These are phyloP conservation scores for Eugnorisma glareosa DNA, from an alignment of 2,888 invertebrate species.

Conservation along the genomic window DNA sequence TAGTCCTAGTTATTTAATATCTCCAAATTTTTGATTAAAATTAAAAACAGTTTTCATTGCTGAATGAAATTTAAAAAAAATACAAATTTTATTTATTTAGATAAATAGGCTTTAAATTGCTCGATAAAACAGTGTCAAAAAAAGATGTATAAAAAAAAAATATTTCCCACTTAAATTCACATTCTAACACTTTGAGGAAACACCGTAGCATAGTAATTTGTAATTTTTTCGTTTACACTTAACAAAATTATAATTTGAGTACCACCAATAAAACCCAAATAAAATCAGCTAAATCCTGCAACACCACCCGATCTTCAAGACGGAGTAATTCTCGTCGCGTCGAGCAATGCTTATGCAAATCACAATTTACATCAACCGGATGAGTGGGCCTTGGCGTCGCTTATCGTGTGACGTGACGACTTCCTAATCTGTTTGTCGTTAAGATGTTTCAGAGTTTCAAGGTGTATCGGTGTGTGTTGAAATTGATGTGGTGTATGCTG, in stretches of 20 bases:
- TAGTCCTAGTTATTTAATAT: not conserved
- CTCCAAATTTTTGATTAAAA: not conserved
- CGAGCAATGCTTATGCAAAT: slow-evolving; percentile 81
- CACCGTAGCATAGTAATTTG: not conserved
- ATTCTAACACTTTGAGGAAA: not conserved
- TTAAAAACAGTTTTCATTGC: not conserved
- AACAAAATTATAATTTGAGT: not conserved
- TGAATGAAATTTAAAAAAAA: not conserved
- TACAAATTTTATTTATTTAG: not conserved
- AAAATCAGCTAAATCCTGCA: slow-evolving; percentile 21
- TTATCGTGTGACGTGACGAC: slow-evolving; percentile 59
- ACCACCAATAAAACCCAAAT: slow-evolving; percentile 16
- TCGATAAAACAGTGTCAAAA: not conserved
- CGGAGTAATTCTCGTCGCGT: slow-evolving; percentile 63
- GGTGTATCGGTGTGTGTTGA: slow-evolving; percentile 13
- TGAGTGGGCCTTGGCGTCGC: slow-evolving; percentile 55
- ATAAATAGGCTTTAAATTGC: not conserved
- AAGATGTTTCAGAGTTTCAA: slow-evolving; percentile 46
- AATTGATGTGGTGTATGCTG: slow-evolving; percentile 15
- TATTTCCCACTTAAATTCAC: too few species aligned
- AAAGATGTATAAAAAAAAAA: too few species aligned
- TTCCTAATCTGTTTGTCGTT: slow-evolving; percentile 61
- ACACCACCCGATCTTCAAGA: slow-evolving; percentile 43
- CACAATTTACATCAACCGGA: slow-evolving; percentile 74
- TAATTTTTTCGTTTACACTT: not conserved